Percentiles rank a stretch among this genome's conserved stretches.
Conservation (phyloP, 2,888 invertebrate species). For the Tryphoninae sp. region DNA sequence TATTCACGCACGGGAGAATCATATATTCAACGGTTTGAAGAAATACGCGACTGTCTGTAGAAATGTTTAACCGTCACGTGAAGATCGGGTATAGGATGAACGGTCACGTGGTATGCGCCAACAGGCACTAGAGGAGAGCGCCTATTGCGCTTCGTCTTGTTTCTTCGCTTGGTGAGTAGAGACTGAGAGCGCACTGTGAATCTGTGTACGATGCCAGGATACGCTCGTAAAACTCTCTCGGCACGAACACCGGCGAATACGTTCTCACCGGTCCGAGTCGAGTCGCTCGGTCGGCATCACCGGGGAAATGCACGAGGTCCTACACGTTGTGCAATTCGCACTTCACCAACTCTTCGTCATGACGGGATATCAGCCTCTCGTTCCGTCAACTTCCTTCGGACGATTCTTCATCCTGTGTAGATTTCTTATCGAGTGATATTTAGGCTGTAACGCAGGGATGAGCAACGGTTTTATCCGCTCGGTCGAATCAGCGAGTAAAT, state of each 20-base stretch:
- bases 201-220: not conserved
- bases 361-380: slow-evolving; percentile 29
- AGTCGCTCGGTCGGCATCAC: slow-evolving; percentile 13
- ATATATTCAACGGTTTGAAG: slow-evolving; percentile 19
- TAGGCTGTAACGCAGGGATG: not conserved
- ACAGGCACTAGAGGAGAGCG: slow-evolving; percentile 1
- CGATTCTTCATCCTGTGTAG: not conserved
- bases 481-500: not conserved
- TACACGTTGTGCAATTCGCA: slow-evolving; percentile 35
- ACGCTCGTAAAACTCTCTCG: slow-evolving; percentile 24
- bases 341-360: slow-evolving; percentile 20
- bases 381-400: slow-evolving; percentile 25
- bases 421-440: not conserved
- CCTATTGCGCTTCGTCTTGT: slow-evolving; percentile 2
- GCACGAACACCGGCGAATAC: slow-evolving; percentile 34
- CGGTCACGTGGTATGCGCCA: slow-evolving; percentile 9
- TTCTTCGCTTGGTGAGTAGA: not conserved
- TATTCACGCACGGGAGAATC: slow-evolving; percentile 19
- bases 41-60: slow-evolving; percentile 38
- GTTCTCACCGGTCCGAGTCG: slow-evolving; percentile 28
- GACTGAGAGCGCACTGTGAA: slow-evolving; percentile 2
- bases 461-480: not conserved
- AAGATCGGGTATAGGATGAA: slow-evolving; percentile 45
- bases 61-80: slow-evolving; percentile 36
- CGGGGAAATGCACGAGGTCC: slow-evolving; percentile 35